phyloP scores from a whole-genome alignment of 2,888 invertebrate species.

The Halocaridina rubra region DNA sequence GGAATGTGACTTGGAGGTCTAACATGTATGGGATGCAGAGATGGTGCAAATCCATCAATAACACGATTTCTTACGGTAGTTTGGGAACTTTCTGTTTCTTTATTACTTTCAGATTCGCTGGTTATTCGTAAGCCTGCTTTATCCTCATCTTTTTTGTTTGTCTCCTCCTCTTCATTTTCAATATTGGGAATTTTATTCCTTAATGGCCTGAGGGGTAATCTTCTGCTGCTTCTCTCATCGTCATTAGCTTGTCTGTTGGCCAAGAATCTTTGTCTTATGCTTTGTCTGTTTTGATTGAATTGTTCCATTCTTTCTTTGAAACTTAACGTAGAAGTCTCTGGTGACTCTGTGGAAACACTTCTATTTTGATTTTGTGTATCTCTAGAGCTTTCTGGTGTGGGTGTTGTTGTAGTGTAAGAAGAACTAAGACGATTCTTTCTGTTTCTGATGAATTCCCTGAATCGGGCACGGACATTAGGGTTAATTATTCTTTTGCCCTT shows the following conservation, averaged over 20 bases:
- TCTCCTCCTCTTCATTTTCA: neutral
- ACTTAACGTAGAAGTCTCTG: neutral
- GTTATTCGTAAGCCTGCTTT: too few relatives aligned
- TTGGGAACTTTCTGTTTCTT: neutral
- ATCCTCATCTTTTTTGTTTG: neutral
- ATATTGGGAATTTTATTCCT: neutral
- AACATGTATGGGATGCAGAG: neutral
- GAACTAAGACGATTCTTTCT: slow-evolving; percentile 36
- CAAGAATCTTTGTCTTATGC: neutral
- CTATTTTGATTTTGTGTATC: neutral
- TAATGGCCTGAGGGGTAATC: slow-evolving; percentile 8
- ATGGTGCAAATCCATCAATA: slow-evolving; percentile 17
- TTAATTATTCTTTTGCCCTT: slow-evolving; percentile 18
- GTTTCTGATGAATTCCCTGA: slow-evolving; percentile 40
- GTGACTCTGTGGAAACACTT: neutral
- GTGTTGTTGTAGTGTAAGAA: neutral
- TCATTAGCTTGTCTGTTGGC: slow-evolving; percentile 6
- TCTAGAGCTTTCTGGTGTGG: neutral
- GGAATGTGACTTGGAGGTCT: neutral
- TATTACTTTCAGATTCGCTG: neutral
- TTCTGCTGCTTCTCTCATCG: slow-evolving; percentile 10
- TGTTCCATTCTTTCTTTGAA: slow-evolving; percentile 22
- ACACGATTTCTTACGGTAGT: neutral
- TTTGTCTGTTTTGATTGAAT: neutral
- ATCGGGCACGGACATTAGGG: slow-evolving; percentile 44